Base-by-base conservation (phyloP, 2,797 vertebrate genomes). In the Synaphobranchus kaupii region DNA sequence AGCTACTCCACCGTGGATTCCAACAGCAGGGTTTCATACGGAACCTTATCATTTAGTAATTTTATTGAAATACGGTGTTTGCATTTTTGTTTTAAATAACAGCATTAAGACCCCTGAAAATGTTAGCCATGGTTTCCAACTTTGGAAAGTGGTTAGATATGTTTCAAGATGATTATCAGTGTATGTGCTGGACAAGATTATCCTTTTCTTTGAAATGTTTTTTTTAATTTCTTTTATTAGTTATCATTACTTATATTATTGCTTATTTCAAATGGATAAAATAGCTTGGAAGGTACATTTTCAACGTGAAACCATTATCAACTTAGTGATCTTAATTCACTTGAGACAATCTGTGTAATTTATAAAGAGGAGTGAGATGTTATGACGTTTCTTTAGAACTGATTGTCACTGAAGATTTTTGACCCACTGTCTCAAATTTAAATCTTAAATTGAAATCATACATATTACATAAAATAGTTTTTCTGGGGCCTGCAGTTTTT, bases 371-470 rank as follows among this genome's bases (percentile, higher is more conserved):
- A 68, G 73, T 17, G 44, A 81, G 25, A 81, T 50, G 78, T 81
- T 50, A 47, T 17, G 39, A 12, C 10, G 22, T 81, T 81, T 81
- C 44, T 81, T 8, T 81, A 48, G 22, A 81, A 81, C 17, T n/a
- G 6, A 22, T 9, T 81, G 47, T 31, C 44, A 81, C 78, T 50
- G 44, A n/a, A 48, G 22, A 81, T 50, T 25, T 81, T 81, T 48
- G 78, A 48, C 78, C 47, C 22, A 25, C 78, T 50, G 44, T 81
- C 47, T 50, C 34, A 78, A 78, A 78, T 81, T 50, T 48, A 34
- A 81, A 81, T 50, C 78, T 81, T 10, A 50, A 78, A 78, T 81
- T 50, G n/a, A 34, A 81, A 81, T 50, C 78, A 50, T 10, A 50
- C 1, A 39, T 47, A 81, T 81, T 81, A 81, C 10, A 47, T 28